Percentiles rank a stretch among this genome's conserved stretches.
These are phyloP conservation scores for Aegithalos caudatus DNA, from an alignment of 2,113 vertebrate genomes.

Conservation along the genomic window DNA sequence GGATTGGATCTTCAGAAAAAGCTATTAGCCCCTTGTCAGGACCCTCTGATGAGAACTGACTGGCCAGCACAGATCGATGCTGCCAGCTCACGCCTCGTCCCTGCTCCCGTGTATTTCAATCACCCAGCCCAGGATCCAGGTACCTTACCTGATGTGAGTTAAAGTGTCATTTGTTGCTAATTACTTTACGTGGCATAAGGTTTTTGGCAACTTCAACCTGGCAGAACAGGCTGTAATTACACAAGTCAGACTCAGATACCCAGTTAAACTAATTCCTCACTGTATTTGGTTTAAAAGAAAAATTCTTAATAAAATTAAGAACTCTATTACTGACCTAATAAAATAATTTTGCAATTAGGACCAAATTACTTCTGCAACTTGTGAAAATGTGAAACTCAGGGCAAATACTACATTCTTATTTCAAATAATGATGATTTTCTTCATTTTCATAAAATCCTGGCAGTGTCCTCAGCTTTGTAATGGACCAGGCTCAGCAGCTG, in stretches of 20 bases:
- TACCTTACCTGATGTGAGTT: background rate
- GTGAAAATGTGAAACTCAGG: background rate
- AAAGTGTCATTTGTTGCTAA: constrained; percentile 5
- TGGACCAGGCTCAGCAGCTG: background rate
- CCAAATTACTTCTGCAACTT: background rate
- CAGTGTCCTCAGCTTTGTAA: background rate
- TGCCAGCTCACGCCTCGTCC: background rate
- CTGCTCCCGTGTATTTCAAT: background rate
- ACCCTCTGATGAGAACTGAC: constrained; percentile 64
- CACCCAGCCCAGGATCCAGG: background rate
- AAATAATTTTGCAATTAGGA: constrained; percentile 18
- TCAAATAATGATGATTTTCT: background rate
- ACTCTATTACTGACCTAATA: background rate
- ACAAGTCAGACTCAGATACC: constrained; percentile 14
- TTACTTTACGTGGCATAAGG: background rate
- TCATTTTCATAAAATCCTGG: background rate
- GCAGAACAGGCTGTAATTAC: constrained; percentile 24
- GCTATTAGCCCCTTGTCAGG: constrained; percentile 75
- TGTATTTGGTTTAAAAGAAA: background rate
- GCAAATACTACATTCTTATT: background rate
- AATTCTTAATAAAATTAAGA: background rate
- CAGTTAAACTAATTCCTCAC: constrained; percentile 31
- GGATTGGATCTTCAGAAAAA: constrained; percentile 73
- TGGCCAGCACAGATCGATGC: constrained; percentile 55
- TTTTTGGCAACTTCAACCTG: background rate